phyloP scores from a whole-genome alignment of 1,140 invertebrate species.

The Drosophila mauritiana region DNA sequence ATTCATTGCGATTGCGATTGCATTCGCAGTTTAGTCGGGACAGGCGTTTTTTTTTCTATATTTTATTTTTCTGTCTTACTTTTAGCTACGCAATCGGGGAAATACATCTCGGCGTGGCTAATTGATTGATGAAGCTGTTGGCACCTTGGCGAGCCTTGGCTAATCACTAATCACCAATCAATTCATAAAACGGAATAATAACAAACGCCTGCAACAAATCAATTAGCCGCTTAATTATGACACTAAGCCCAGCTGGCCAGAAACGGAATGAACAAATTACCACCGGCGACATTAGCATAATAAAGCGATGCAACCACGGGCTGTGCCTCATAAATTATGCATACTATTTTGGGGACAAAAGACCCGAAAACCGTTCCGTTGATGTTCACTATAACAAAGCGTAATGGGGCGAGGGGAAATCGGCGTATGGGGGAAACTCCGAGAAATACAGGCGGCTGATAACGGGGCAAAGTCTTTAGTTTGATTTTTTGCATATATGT shows the following conservation, averaged over 20 bases:
- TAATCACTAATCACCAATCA: slow-evolving; percentile 73
- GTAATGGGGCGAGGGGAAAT: slow-evolving; percentile 18
- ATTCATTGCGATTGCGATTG: slow-evolving; percentile 59
- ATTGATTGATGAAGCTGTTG: slow-evolving; percentile 76
- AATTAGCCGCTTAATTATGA: slow-evolving; percentile 83
- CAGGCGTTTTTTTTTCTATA: slow-evolving; percentile 20
- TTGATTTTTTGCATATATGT: slow-evolving; percentile 77
- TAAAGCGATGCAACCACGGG: slow-evolving; percentile 74
- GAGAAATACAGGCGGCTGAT: slow-evolving; percentile 55
- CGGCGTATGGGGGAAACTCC: slow-evolving; percentile 50
- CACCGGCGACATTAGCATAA: slow-evolving; percentile 70
- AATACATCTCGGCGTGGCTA: slow-evolving; percentile 60
- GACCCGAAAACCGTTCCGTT: slow-evolving; percentile 63
- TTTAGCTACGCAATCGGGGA: slow-evolving; percentile 39
- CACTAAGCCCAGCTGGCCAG: slow-evolving; percentile 69
- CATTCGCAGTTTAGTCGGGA: slow-evolving; percentile 26
- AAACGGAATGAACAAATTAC: slow-evolving; percentile 79
- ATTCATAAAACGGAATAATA: slow-evolving; percentile 66
- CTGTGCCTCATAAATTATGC: slow-evolving; percentile 77
- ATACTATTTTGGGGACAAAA: slow-evolving; percentile 73
- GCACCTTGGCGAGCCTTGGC: slow-evolving; percentile 61
- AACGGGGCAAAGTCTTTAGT: slow-evolving; percentile 67
- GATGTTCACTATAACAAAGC: slow-evolving; percentile 27
- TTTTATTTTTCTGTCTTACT: neutral
- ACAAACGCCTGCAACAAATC: slow-evolving; percentile 78